Evolutionary conservation across 64 coral and sea anemone species (phyloP).

Genomic region (Astreopora myriophthalma): DNA sequence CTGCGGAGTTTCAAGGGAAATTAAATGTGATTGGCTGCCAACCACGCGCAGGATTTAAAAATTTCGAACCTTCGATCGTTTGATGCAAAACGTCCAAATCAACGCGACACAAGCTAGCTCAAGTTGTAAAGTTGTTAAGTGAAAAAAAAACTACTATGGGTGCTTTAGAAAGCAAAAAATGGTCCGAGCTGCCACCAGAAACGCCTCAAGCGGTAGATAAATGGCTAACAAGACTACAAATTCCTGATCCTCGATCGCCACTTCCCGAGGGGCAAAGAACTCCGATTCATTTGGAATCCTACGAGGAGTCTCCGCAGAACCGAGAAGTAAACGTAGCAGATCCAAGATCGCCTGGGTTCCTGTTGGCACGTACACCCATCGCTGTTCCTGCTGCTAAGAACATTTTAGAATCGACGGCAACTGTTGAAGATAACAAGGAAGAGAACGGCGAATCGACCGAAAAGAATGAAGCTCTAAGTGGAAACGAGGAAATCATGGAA

Average conservation of each 20-base stretch:
- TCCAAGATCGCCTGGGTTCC: conserved; percentile 78
- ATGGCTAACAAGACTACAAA: conserved; percentile 15
- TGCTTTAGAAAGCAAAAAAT: conserved; percentile 83
- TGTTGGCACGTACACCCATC: conserved; percentile 70
- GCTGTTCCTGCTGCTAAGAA: conserved; percentile 1
- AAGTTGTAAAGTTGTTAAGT: not conserved
- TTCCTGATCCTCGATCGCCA: conserved; percentile 89
- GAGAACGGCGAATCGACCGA: conserved; percentile 11
- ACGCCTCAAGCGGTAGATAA: conserved; percentile 70
- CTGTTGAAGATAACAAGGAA: not conserved
- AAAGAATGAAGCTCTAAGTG: not conserved
- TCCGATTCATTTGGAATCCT: conserved; percentile 79
- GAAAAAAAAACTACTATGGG: conserved; percentile 52
- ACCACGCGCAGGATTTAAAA: conserved; percentile 58
- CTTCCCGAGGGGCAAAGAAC: conserved; percentile 61
- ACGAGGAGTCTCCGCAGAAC: conserved; percentile 91
- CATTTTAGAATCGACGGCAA: not conserved
- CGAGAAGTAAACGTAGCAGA: conserved; percentile 61
- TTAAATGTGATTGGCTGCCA: conserved; percentile 72
- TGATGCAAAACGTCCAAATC: conserved; percentile 21
- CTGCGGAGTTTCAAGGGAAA: not conserved
- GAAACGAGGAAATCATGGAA: not conserved
- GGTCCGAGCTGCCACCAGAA: conserved; percentile 80
- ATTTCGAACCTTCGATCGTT: conserved; percentile 91
- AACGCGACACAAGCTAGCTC: not conserved